These are phyloP conservation scores for Diaperis boleti DNA, from an alignment of 2,888 invertebrate species.

Conservation along the genomic window DNA sequence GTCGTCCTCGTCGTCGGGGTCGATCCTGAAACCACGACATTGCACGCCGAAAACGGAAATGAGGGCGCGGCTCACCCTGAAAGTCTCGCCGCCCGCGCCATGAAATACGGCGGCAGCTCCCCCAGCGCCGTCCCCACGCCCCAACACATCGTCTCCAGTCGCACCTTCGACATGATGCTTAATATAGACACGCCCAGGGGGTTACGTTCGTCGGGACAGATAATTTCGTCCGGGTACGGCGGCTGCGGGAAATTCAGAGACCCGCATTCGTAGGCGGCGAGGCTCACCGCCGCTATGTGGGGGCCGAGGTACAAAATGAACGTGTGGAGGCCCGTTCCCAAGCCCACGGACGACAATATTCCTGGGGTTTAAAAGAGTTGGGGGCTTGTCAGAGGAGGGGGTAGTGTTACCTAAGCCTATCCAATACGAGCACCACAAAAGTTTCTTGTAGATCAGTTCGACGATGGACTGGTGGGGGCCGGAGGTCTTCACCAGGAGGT, in stretches of 20 bases:
- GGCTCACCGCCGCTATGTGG: slow-evolving; percentile 97
- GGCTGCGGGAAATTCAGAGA: slow-evolving; percentile 96
- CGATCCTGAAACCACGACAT: slow-evolving; percentile 56
- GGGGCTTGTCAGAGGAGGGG: neutral
- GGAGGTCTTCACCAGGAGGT: slow-evolving; percentile 71
- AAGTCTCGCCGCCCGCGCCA: slow-evolving; percentile 94
- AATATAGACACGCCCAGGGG: slow-evolving; percentile 82
- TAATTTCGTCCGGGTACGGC: slow-evolving; percentile 97
- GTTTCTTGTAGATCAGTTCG: slow-evolving; percentile 67
- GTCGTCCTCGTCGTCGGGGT: slow-evolving; percentile 72
- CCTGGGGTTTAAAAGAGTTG: slow-evolving; percentile 69
- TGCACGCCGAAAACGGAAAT: no score
- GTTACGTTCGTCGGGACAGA: slow-evolving; percentile 83
- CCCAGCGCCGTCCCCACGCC: slow-evolving; percentile 98
- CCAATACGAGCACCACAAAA: slow-evolving; percentile 65
- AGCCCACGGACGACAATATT: slow-evolving; percentile 95
- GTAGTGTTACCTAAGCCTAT: slow-evolving; percentile 61
- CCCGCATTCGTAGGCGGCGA: slow-evolving; percentile 98
- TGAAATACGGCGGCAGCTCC: slow-evolving; percentile 99
- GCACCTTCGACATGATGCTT: slow-evolving; percentile 94
- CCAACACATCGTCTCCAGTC: slow-evolving; percentile 98
- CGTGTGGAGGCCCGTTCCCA: slow-evolving; percentile 98
- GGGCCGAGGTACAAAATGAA: slow-evolving; percentile 99
- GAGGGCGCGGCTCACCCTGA: slow-evolving; percentile 65
- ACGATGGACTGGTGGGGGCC: slow-evolving; percentile 76